A percentile compares a stretch with the other conserved stretches of the same genome.
Conservation (phyloP, 2,113 vertebrate genomes). For the Cyprinus carpio region DNA sequence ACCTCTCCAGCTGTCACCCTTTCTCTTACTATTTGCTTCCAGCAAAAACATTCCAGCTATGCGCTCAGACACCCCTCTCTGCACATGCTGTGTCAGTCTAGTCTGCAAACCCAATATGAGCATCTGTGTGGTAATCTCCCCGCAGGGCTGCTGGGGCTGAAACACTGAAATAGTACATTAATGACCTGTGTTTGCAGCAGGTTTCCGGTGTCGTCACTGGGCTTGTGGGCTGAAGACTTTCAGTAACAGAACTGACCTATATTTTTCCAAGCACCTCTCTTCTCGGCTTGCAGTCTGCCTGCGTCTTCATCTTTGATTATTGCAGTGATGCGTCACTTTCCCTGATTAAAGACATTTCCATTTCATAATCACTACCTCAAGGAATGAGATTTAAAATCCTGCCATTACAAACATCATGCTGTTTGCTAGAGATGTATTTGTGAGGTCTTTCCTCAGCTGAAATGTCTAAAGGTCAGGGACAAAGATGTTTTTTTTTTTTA, state of each 20-base stretch:
- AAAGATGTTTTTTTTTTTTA: background rate
- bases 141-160: background rate
- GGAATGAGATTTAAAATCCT: slow-evolving; percentile 8
- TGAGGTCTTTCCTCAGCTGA: background rate
- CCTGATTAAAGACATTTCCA: slow-evolving; percentile 20
- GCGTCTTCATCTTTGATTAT: slow-evolving; percentile 24
- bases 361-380: slow-evolving; percentile 35
- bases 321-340: background rate
- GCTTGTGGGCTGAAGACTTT: slow-evolving; percentile 19
- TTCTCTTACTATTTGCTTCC: slow-evolving; percentile 31
- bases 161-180: slow-evolving; percentile 4
- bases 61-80: background rate
- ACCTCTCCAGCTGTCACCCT: slow-evolving; percentile 45
- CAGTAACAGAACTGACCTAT: slow-evolving; percentile 15
- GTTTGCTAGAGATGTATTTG: background rate
- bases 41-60: slow-evolving; percentile 45
- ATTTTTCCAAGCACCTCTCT: slow-evolving; percentile 15
- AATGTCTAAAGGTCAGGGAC: background rate
- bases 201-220: slow-evolving; percentile 29
- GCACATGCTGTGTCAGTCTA: slow-evolving; percentile 28
- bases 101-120: slow-evolving; percentile 14
- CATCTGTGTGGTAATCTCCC: slow-evolving; percentile 34
- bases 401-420: background rate
- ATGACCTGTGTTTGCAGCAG: slow-evolving; percentile 22
- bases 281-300: background rate